These are phyloP conservation scores for Caenorhabditis plicata DNA, from an alignment of 2,888 invertebrate genomes.

Conservation along the genomic window DNA sequence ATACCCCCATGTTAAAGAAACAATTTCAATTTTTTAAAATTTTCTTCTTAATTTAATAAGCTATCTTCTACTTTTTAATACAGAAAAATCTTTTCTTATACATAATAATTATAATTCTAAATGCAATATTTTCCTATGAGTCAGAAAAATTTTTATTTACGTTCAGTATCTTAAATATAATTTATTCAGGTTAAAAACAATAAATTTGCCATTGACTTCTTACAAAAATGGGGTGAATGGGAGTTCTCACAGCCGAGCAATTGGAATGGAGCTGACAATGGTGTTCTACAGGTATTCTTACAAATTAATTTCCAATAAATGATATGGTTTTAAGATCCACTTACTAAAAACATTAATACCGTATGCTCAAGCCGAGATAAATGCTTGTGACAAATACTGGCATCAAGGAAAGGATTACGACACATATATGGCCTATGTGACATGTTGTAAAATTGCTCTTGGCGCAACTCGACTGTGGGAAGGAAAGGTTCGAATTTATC, in stretches of 20 bases:
- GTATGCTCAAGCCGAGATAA: slow-evolving; percentile 38
- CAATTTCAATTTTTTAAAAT: too few species aligned
- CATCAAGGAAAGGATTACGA: slow-evolving; percentile 54
- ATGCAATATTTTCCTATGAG: too few species aligned
- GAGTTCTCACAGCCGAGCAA: slow-evolving; percentile 52
- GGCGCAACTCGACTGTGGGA: slow-evolving; percentile 53
- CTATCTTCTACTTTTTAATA: too few species aligned
- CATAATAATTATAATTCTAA: too few species aligned
- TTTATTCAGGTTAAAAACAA: slow-evolving; percentile 43
- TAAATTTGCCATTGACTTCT: slow-evolving; percentile 35
- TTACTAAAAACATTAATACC: slow-evolving; percentile 55
- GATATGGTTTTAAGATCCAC: slow-evolving; percentile 44
- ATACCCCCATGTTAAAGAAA: too few species aligned
- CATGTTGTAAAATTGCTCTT: slow-evolving; percentile 55
- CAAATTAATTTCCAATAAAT: background rate
- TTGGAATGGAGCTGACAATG: slow-evolving; percentile 62
- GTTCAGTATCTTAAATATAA: background rate
- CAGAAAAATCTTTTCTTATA: too few species aligned
- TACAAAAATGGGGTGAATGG: slow-evolving; percentile 50
- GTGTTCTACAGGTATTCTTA: slow-evolving; percentile 50
- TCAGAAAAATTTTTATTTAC: too few species aligned
- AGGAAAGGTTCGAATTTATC: slow-evolving; percentile 51
- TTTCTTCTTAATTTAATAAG: too few species aligned
- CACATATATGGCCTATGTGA: slow-evolving; percentile 61
- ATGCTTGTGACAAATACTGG: slow-evolving; percentile 55